These are phyloP conservation scores for Vulpes vulpes DNA, from an alignment of 2,113 vertebrate species.

Conservation along the genomic window DNA sequence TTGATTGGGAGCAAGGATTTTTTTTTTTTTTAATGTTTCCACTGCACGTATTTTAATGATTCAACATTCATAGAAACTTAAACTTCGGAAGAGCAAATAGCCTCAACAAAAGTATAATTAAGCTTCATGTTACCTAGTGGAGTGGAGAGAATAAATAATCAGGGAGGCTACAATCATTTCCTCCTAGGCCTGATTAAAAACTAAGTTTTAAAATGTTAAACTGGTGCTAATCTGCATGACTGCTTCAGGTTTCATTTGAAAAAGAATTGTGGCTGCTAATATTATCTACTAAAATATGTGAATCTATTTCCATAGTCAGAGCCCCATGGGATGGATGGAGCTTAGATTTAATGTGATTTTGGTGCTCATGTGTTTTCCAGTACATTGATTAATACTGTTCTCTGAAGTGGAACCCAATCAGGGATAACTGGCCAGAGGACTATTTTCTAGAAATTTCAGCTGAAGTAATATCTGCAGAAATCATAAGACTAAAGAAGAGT, in stretches of 20 bases:
- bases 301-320: conserved; percentile 67
- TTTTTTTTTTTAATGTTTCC: conserved; percentile 25
- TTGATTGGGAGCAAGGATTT: conserved; percentile 52
- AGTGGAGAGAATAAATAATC: conserved; percentile 32
- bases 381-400: conserved; percentile 27
- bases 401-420: conserved; percentile 54
- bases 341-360: conserved; percentile 31
- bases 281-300: conserved; percentile 58
- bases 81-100: conserved; percentile 59
- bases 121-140: conserved; percentile 28
- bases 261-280: conserved; percentile 60
- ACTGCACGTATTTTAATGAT: conserved; percentile 68
- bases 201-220: conserved; percentile 63
- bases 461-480: conserved; percentile 9
- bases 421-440: conserved; percentile 36
- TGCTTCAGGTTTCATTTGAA: conserved; percentile 62
- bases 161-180: conserved; percentile 35
- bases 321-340: neutral
- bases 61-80: conserved; percentile 47
- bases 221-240: conserved; percentile 44
- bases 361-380: conserved; percentile 6
- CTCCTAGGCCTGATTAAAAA: conserved; percentile 37
- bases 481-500: conserved; percentile 40
- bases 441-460: conserved; percentile 56
- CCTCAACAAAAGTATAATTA: conserved; percentile 65